Base-by-base conservation (phyloP, 2,113 vertebrate genomes). In the Plecturocebus donacophilus region DNA sequence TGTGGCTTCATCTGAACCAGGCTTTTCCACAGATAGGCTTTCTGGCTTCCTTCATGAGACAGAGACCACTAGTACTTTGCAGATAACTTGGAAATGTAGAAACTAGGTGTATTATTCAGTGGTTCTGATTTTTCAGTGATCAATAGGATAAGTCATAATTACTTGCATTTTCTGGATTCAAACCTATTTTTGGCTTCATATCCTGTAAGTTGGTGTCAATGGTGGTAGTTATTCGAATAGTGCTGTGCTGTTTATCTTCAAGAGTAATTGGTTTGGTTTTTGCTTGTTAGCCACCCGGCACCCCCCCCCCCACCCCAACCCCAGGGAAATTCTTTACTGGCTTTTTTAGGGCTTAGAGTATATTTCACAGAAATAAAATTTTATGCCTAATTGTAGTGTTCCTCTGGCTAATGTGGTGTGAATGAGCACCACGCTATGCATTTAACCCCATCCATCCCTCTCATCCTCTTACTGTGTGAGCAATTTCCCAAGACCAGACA, bases 331-430 rank as follows among this genome's bases (percentile, higher is more conserved):
- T 94, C 86, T 89, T 71, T 54, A 13, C 30, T 75, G 81, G 95
- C 92, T 97, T 82, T 96, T 93, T 19, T 94, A 96, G 95, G 97
- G 96, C 77, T 71, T 45, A 10, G 92, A 98, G 68, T 84, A 95
- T 97, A 97, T 97, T 97, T 95, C 97, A 96, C 95, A 98, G 97
- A 97, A 98, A 98, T 97, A 98, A 98, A 98, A 98, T 97, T 95
- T 98, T 98, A 97, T 98, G 98, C 98, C 97, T 97, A 93, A 97
- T 97, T 98, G 98, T 98, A 96, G 97, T 97, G 97, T 97, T 97
- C 98, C 91, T 97, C 61, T 96, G 97, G 97, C 97, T 98, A 98
- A 97, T 97, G 98, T 97, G 96, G 97, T 98, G 97, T 98, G 98
- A 97, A 98, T 98, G 97, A 97, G 97, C 97, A 76, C 95, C 93